Evolutionary conservation across 2,797 vertebrate species (phyloP).

Genomic region (Sebastolobus alascanus): DNA sequence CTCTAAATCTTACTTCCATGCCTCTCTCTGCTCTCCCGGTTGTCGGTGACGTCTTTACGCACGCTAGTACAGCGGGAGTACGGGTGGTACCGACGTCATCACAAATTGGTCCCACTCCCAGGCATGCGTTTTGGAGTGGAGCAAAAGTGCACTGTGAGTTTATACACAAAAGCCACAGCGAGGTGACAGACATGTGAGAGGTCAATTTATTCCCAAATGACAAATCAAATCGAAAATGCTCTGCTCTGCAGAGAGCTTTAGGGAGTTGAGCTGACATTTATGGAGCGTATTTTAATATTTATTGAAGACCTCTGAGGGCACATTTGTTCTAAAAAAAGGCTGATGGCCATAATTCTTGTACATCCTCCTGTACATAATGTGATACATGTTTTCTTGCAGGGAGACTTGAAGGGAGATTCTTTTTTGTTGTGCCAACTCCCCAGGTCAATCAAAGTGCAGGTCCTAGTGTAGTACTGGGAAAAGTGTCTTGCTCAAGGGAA

Average conservation of each 20-base stretch:
- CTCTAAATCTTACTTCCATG: conserved; percentile 27
- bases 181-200: conserved; percentile 20
- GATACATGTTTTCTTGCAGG: not conserved
- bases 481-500: not conserved
- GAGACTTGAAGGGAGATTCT: not conserved
- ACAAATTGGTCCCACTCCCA: conserved; percentile 51
- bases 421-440: conserved; percentile 7
- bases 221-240: conserved; percentile 27
- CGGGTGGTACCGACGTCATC: conserved; percentile 76
- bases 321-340: conserved; percentile 24
- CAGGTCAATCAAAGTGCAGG: conserved; percentile 31
- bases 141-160: conserved; percentile 49
- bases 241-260: conserved; percentile 16
- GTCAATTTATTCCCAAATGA: conserved; percentile 24
- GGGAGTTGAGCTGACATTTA: conserved; percentile 50
- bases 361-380: conserved; percentile 3
- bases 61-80: conserved; percentile 61
- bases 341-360: not conserved
- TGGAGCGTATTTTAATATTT: conserved; percentile 33
- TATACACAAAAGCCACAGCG: conserved; percentile 27
- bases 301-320: conserved; percentile 18
- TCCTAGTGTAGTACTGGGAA: not conserved
- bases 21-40: conserved; percentile 40
- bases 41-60: conserved; percentile 80
- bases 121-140: conserved; percentile 51